Base-by-base conservation (phyloP, 1,140 invertebrate species). In the Papilio glaucus region DNA sequence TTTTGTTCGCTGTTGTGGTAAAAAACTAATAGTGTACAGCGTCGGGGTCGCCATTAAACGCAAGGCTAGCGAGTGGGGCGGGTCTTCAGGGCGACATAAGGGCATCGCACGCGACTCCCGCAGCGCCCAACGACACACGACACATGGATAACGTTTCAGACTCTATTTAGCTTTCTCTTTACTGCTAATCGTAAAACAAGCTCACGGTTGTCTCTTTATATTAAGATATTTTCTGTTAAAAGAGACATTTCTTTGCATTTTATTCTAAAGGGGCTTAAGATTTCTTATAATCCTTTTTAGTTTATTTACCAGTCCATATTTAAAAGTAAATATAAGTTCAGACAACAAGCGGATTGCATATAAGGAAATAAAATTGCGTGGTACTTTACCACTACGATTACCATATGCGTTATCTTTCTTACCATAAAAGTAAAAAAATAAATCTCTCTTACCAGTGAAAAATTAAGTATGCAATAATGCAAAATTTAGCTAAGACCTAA, bases 51-150 rank as follows among this genome's bases (percentile, higher is more conserved):
- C 67, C 83, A 87, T 88, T 88, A 90, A 88, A 74, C 76, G 84
- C 88, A 88, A 81, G 83, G 76, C 80, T 82, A 79, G 80, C 76
- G 72, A 82, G 80, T 84, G 72, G 77, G 80, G 80, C 75, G 78
- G 77, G 72, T 83, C 83, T 77, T 88, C 84, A 85, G 85, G 81
- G 75, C 69, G 78, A 79, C 75, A 80, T 85, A 81, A 83, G 74
- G 81, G 81, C 83, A 83, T 88, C 78, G 82, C 86, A 88, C 83
- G 79, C 85, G 78, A 82, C 82, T 72, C 83, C 85, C 79, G 81
- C 84, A 74, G 82, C 60, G 85, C 72, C 21, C 13, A 13, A 69
- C 21, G 39, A 29, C 42, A 63, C 70, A 37, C 49, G 65, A 45
- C 61, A 65, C 62, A 69, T 37, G 67, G 13, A 26, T 68, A 53